phyloP scores from a whole-genome alignment of 2,113 vertebrate genomes.

The Sitta europaea region DNA sequence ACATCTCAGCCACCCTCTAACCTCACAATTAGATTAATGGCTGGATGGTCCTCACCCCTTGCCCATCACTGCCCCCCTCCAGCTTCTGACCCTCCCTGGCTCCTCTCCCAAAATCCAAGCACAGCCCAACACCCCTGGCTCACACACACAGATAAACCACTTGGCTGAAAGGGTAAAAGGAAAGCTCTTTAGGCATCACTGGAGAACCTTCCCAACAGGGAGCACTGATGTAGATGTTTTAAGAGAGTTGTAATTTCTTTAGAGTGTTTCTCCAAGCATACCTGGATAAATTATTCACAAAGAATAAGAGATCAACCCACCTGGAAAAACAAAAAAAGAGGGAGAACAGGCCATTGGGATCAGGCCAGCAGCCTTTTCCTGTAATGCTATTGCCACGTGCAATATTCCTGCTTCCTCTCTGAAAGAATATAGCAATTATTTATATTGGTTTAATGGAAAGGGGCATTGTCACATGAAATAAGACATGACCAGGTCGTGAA shows the following conservation, averaged over 20 bases:
- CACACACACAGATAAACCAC: not conserved
- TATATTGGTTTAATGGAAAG: constrained; percentile 1
- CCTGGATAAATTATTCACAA: constrained; percentile 47
- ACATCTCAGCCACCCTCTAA: not conserved
- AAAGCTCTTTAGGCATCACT: not conserved
- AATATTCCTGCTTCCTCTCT: not conserved
- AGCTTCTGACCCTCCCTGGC: not conserved
- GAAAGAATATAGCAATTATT: constrained; percentile 8
- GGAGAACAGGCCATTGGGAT: not conserved
- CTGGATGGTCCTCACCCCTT: not conserved
- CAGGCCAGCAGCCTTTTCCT: not conserved
- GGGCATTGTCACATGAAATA: not conserved
- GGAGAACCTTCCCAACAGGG: not conserved
- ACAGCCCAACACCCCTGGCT: not conserved
- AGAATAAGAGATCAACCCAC: constrained; percentile 22
- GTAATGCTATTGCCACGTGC: not conserved
- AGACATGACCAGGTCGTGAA: not conserved
- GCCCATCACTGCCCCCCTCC: not conserved
- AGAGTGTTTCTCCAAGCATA: not conserved
- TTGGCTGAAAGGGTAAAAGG: not conserved
- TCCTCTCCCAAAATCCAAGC: not conserved
- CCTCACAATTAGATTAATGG: not conserved
- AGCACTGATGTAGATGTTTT: not conserved
- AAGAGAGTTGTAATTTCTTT: not conserved
- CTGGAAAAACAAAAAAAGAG: not conserved